Conservation (phyloP, 1,140 invertebrate genomes). For the Marisa cornuarietis region DNA sequence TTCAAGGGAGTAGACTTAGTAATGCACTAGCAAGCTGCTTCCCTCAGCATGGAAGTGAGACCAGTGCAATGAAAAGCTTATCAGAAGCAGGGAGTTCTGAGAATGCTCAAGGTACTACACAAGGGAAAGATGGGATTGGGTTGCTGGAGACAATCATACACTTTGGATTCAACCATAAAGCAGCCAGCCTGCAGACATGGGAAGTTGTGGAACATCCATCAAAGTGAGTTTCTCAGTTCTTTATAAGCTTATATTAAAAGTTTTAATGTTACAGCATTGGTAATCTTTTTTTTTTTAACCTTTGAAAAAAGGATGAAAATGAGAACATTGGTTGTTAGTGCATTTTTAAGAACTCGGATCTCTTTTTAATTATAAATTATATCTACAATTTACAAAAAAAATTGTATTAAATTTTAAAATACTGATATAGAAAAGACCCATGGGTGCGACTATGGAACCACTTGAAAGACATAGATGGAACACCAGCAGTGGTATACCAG, state of each 20-base stretch:
- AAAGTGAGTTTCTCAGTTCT: slow-evolving; percentile 21
- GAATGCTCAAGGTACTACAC: no score
- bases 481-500: slow-evolving; percentile 42
- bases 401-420: no score
- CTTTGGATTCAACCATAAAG: slow-evolving; percentile 19
- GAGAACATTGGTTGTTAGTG: no score
- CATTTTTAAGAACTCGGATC: no score
- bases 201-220: slow-evolving; percentile 30
- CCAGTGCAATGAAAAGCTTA: not conserved
- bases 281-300: no score
- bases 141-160: slow-evolving; percentile 25
- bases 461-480: slow-evolving; percentile 40
- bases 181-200: slow-evolving; percentile 33
- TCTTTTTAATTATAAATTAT: no score
- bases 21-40: slow-evolving; percentile 16
- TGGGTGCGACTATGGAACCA: slow-evolving; percentile 28
- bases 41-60: not conserved
- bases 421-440: slow-evolving; percentile 25
- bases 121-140: not conserved
- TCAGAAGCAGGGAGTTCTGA: not conserved
- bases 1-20: slow-evolving; percentile 1
- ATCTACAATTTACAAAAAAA: no score
- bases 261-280: not conserved
- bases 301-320: no score
- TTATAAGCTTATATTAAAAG: not conserved